Evolutionary conservation across 2,888 invertebrate genomes (phyloP).

Genomic region (Temnothorax ravouxi): DNA sequence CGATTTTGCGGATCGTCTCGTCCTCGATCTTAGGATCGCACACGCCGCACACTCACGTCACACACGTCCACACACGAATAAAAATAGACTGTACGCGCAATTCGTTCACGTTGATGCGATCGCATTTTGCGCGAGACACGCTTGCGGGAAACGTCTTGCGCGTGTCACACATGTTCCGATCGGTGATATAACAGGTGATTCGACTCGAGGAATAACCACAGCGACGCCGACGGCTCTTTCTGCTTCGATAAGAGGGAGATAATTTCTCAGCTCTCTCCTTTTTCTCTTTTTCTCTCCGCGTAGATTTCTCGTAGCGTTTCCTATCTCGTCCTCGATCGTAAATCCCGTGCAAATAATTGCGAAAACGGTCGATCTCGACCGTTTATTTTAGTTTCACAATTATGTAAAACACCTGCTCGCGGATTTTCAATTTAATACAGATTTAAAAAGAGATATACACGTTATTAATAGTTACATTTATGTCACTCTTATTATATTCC

Average conservation of each 20-base stretch:
- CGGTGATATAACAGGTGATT: conserved; percentile 29
- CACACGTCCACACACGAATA: background rate
- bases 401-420: background rate
- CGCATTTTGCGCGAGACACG: background rate
- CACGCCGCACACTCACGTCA: background rate
- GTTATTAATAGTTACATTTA: background rate
- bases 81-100: conserved; percentile 23
- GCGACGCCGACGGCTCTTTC: conserved; percentile 28
- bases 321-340: background rate
- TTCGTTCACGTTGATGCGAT: conserved; percentile 11
- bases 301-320: background rate
- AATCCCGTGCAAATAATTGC: background rate
- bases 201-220: conserved; percentile 13
- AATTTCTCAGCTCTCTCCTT: background rate
- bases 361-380: background rate
- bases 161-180: conserved; percentile 23
- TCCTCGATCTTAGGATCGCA: conserved; percentile 24
- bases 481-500: background rate
- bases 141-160: conserved; percentile 18
- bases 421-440: background rate
- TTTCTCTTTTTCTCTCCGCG: background rate
- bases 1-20: conserved; percentile 16
- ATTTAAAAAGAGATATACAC: background rate
- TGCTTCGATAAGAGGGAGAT: background rate
- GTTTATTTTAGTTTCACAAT: background rate